Percentiles rank a stretch among this genome's conserved stretches.
Evolutionary conservation across 1,140 invertebrate genomes (phyloP).

Genomic region (Pteromalus puparum): DNA sequence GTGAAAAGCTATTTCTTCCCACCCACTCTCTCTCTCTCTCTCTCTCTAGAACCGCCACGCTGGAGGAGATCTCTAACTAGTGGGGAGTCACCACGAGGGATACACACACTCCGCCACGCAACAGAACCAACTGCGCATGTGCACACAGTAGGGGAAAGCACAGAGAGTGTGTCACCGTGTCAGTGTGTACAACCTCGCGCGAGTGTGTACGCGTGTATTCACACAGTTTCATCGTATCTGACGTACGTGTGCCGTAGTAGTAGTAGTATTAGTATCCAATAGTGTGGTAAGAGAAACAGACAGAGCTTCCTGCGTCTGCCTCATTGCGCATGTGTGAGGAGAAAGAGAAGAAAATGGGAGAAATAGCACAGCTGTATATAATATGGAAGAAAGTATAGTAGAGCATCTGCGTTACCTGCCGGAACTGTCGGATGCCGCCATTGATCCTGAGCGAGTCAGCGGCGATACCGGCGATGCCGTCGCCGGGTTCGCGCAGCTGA

Average conservation of each 20-base stretch:
- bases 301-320: too few relatives aligned
- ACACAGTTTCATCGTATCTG: background rate
- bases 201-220: background rate
- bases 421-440: conserved; percentile 96
- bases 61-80: background rate
- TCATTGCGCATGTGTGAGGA: too few relatives aligned
- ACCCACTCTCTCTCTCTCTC: background rate
- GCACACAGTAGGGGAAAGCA: background rate
- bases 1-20: background rate
- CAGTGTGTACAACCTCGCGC: background rate
- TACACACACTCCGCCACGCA: background rate
- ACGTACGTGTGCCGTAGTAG: background rate
- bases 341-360: background rate
- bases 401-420: conserved; percentile 84
- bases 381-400: conserved; percentile 18
- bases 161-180: background rate
- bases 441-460: conserved; percentile 97
- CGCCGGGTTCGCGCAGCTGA: conserved; percentile 87
- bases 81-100: background rate
- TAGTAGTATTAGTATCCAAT: too few relatives aligned
- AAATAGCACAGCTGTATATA: background rate
- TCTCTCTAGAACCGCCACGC: background rate
- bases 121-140: background rate
- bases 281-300: too few relatives aligned
- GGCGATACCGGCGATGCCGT: conserved; percentile 96